Conservation (phyloP, 2,113 vertebrate genomes). For the Osmerus mordax region DNA sequence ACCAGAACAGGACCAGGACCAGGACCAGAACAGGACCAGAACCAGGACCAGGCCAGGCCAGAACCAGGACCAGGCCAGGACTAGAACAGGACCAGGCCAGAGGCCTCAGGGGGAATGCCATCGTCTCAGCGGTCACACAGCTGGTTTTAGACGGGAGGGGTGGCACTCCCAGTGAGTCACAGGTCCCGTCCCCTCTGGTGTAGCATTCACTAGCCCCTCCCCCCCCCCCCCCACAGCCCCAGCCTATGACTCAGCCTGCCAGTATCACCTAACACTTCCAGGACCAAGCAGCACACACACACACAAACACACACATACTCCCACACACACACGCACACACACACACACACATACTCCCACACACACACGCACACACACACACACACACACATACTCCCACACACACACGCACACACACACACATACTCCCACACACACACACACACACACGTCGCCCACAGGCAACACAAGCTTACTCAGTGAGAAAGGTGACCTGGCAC, state of each 20-base stretch:
- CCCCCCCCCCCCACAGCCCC: conserved; percentile 20
- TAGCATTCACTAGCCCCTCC: background rate
- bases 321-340: background rate
- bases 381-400: conserved; percentile 34
- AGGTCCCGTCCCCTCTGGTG: conserved; percentile 26
- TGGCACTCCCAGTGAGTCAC: conserved; percentile 66
- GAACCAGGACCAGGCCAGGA: conserved; percentile 32
- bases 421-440: conserved; percentile 17
- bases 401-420: no score
- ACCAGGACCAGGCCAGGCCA: conserved; percentile 39
- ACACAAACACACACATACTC: conserved; percentile 36
- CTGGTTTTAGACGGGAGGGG: conserved; percentile 21
- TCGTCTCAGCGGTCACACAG: background rate
- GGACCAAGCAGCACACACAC: conserved; percentile 20
- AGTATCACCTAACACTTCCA: conserved; percentile 50
- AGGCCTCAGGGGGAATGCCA: conserved; percentile 18
- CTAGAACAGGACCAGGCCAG: conserved; percentile 40
- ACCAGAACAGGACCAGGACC: conserved; percentile 4
- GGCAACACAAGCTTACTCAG: background rate
- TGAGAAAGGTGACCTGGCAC: conserved; percentile 14
- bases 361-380: background rate
- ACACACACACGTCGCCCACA: background rate
- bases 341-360: conserved; percentile 32
- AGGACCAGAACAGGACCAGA: conserved; percentile 27
- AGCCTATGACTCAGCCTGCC: conserved; percentile 65